Base-by-base conservation (phyloP, 1,140 invertebrate genomes). In the Panagrolaimus sp. region DNA sequence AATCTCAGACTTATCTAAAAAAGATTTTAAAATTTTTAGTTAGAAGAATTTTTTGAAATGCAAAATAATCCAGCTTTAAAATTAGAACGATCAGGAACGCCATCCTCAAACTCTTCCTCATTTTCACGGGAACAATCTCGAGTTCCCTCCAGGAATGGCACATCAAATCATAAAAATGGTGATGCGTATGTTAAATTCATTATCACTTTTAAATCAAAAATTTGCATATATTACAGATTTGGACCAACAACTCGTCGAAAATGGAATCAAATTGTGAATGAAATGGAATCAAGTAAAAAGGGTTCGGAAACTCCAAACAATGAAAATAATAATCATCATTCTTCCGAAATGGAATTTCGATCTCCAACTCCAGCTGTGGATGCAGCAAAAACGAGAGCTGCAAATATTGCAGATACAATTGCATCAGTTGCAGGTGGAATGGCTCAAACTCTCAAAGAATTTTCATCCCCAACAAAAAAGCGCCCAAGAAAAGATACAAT, bases 221-320 rank as follows among this genome's bases (percentile, higher is more conserved):
- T 5, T 21, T 2, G 26, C 15, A 15, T 55, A 21, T 44, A 63
- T 47, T 69, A 44, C 45, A 72, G 76, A 44, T 76, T 44, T 46
- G 78, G 78, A 1, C 78, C 78, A 14, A 80, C 78, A 45, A 80
- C 78, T 24, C 64, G 78, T 38, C 64, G 77, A 21, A 77, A 78
- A 48, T 80, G 78, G 78, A 63, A 78, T 26, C 76, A 80, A 21
- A 71, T 81, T 21, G 67, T 73, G 10, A 66, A 24, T 17, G 72
- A 81, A 58, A 32, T 69, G 28, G 75, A 74, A 38, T 67, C 75
- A 24, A 66, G 75, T 46, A 80, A 79, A 67, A 45, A 38, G 32
- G 32, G 32, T 38, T 38, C 32, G 7, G 2, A 38, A 38, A 38
- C 32, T 38, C 32, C 32, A 38, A 38, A n/a, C n/a, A n/a, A 38